Conservation (phyloP, 2,797 vertebrate genomes). For the Champsocephalus esox region DNA sequence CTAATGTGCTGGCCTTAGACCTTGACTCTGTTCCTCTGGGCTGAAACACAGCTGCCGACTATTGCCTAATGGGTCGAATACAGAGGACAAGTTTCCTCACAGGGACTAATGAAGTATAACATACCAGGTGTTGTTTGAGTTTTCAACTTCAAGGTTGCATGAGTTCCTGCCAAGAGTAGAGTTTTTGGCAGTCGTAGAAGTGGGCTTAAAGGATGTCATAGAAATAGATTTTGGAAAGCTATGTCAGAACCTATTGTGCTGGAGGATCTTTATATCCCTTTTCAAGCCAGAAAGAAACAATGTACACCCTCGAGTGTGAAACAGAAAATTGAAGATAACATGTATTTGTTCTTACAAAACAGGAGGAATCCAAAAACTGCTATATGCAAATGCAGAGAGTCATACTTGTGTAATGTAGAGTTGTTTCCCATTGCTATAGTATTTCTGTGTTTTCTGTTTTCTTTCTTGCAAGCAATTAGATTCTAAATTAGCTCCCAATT, state of each 20-base stretch:
- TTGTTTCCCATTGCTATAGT: neutral
- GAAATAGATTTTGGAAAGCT: neutral
- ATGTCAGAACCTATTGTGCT: constrained; percentile 7
- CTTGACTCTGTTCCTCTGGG: constrained; percentile 19
- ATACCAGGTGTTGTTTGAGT: constrained; percentile 26
- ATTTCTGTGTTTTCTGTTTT: neutral
- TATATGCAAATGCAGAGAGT: neutral
- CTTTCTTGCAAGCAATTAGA: neutral
- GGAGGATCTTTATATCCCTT: neutral
- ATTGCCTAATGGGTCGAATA: constrained; percentile 33
- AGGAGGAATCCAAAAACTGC: neutral
- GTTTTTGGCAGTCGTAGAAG: constrained; percentile 9
- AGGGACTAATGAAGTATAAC: constrained; percentile 35
- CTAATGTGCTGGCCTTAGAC: constrained; percentile 1
- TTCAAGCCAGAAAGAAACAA: constrained; percentile 6
- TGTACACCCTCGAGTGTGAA: constrained; percentile 8
- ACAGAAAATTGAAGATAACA: constrained; percentile 18
- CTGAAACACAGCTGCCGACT: constrained; percentile 21
- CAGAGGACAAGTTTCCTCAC: constrained; percentile 33
- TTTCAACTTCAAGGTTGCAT: constrained; percentile 31
- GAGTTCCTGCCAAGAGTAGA: constrained; percentile 21
- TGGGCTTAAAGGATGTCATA: neutral
- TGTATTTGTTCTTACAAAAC: constrained; percentile 8
- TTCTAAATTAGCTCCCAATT: neutral
- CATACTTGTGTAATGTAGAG: neutral